Conservation (phyloP, 2,113 vertebrate species). For the Hystrix cristata region DNA sequence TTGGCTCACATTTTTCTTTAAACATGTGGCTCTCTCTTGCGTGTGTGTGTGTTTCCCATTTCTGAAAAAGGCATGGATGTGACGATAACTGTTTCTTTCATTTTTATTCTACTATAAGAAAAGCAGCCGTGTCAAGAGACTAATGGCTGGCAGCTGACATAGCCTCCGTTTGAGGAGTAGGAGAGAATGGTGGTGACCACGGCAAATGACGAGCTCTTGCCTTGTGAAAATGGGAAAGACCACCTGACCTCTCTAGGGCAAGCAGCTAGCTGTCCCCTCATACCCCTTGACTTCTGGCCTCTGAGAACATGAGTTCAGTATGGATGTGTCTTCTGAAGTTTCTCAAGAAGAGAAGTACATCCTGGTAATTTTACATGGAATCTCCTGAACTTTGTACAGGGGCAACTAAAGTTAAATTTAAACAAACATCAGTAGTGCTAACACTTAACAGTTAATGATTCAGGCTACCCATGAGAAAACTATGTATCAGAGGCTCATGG, state of each 20-base stretch:
- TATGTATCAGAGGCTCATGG: neutral
- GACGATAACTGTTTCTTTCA: neutral
- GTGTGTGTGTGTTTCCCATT: neutral
- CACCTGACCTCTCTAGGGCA: neutral
- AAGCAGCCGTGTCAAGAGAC: neutral
- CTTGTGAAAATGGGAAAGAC: neutral
- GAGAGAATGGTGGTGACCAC: neutral
- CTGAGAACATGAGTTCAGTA: neutral
- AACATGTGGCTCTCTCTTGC: neutral
- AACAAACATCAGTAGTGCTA: neutral
- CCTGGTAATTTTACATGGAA: neutral
- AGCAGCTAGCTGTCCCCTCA: neutral
- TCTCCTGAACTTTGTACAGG: neutral
- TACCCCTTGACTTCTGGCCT: neutral
- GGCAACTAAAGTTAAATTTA: neutral
- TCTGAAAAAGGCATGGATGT: neutral
- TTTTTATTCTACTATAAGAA: neutral
- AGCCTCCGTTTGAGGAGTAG: neutral
- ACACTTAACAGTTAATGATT: neutral
- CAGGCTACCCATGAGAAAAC: neutral
- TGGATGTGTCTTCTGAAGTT: neutral
- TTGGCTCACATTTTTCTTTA: constrained; percentile 45
- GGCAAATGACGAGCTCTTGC: fast-evolving
- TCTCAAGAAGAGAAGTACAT: neutral
- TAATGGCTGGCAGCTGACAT: neutral